Percentiles rank a stretch among this genome's conserved stretches.
phyloP scores from a whole-genome alignment of 2,888 invertebrate species.

The Incurvaria masculella region DNA sequence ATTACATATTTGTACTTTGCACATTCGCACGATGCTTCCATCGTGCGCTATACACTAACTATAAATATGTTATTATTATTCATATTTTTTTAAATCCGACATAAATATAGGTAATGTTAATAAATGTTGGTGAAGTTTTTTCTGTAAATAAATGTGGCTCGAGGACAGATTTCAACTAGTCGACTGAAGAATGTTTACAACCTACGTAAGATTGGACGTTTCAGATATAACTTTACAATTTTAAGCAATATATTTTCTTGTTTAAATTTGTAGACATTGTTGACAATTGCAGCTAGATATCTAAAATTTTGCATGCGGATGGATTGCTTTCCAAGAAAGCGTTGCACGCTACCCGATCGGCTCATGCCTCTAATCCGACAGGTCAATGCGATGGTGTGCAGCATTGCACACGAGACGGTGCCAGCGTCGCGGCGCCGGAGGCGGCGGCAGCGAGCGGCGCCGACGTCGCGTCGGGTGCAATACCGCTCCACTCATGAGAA shows the following conservation, averaged over 20 bases:
- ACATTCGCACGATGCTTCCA: slow-evolving; percentile 20
- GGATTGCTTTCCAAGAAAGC: too few species aligned
- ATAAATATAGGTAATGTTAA: not conserved
- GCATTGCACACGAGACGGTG: too few species aligned
- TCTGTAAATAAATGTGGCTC: not conserved
- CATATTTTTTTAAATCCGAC: not conserved
- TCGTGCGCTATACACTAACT: slow-evolving; percentile 25
- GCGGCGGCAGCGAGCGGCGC: slow-evolving; percentile 15
- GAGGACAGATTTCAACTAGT: not conserved
- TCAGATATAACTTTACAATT: not conserved
- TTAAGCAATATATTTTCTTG: not conserved
- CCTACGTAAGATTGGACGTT: not conserved
- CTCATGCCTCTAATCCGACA: too few species aligned
- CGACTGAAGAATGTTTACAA: not conserved
- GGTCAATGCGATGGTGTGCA: too few species aligned
- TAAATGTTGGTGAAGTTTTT: not conserved
- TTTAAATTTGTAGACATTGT: not conserved
- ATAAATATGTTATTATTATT: not conserved
- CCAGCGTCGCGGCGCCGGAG: slow-evolving; percentile 10
- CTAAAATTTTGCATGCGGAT: too few species aligned
- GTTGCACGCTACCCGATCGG: too few species aligned
- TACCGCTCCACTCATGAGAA: slow-evolving; percentile 35
- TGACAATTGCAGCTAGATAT: too few species aligned
- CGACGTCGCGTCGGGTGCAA: slow-evolving; percentile 18
- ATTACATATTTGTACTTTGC: slow-evolving; percentile 50